Conservation (phyloP, 2,888 invertebrate genomes). For the Agriopis aurantiaria region DNA sequence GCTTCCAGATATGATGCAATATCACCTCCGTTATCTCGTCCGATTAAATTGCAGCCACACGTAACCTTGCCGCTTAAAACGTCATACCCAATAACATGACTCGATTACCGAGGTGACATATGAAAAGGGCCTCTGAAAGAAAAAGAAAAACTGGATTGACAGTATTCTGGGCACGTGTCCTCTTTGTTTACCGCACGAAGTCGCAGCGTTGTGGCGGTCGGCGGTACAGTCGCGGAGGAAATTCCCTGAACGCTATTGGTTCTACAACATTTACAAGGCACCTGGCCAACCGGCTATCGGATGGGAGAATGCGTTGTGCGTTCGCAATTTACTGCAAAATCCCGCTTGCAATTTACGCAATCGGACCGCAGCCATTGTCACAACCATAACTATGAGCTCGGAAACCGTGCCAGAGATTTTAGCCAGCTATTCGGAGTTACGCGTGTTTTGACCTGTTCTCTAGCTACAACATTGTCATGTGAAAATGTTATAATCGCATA, state of each 20-base stretch:
- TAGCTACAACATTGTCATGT: background rate
- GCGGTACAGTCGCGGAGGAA: conserved; percentile 43
- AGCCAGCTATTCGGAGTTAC: conserved; percentile 4
- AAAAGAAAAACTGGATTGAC: conserved; percentile 48
- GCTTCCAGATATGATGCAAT: conserved; percentile 21
- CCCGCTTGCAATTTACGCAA: conserved; percentile 43
- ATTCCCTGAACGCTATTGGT: conserved; percentile 42
- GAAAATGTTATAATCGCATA: no score
- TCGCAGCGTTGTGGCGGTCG: conserved; percentile 36
- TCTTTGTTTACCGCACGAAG: conserved; percentile 56
- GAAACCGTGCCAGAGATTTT: conserved; percentile 25
- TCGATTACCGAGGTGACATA: conserved; percentile 44
- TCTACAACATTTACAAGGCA: conserved; percentile 20
- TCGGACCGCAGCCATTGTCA: conserved; percentile 36
- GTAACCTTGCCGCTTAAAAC: conserved; percentile 29
- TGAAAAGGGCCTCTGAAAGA: conserved; percentile 43
- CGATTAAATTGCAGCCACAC: conserved; percentile 38
- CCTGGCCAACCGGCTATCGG: conserved; percentile 34
- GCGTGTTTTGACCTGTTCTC: conserved; percentile 7
- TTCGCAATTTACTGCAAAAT: conserved; percentile 43
- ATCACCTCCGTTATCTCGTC: conserved; percentile 13
- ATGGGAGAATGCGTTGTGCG: conserved; percentile 41
- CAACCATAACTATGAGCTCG: conserved; percentile 20
- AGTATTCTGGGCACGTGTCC: conserved; percentile 58
- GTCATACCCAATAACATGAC: conserved; percentile 45